Evolutionary conservation across 2,888 invertebrate genomes (phyloP).

Genomic region (Drepanosiphum platanoidis): DNA sequence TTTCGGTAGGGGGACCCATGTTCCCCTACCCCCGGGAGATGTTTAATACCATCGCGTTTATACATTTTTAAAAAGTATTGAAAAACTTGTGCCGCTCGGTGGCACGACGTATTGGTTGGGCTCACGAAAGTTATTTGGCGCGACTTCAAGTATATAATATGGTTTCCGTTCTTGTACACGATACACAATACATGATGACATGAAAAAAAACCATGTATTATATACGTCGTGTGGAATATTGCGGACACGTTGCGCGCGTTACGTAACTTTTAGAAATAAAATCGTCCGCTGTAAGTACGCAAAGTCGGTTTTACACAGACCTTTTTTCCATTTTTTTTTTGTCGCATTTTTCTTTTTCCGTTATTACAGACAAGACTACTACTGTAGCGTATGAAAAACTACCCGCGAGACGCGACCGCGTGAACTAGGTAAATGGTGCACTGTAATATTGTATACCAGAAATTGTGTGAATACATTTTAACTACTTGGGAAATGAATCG

Average conservation of each 20-base stretch:
- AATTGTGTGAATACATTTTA: neutral
- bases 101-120: neutral
- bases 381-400: neutral
- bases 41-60: no score
- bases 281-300: neutral
- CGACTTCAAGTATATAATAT: neutral
- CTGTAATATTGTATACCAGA: neutral
- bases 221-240: neutral
- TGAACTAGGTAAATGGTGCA: no score
- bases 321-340: neutral
- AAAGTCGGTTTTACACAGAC: neutral
- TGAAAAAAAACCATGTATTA: neutral
- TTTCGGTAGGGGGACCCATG: no score
- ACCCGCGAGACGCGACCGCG: no score
- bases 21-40: no score
- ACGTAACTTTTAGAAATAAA: constrained; percentile 9
- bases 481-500: neutral
- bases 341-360: neutral
- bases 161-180: neutral
- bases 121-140: neutral
- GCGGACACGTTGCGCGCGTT: neutral
- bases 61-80: neutral
- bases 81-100: neutral
- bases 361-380: neutral
- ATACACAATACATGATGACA: neutral